phyloP scores from a whole-genome alignment of 1,140 invertebrate genomes.

The Vanessa atalanta region DNA sequence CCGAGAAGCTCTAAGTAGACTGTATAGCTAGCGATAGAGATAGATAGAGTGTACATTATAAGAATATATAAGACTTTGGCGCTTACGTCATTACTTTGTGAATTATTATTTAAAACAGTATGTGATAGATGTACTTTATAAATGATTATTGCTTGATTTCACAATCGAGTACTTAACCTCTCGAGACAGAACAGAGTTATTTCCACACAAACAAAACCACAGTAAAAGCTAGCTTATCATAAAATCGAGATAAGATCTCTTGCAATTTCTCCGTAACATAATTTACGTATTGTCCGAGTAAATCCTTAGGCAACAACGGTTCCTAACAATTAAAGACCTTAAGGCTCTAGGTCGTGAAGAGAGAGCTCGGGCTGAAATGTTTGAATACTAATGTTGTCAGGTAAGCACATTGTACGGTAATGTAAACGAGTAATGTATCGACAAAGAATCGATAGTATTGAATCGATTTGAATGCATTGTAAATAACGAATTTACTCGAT shows the following conservation, averaged over 20 bases:
- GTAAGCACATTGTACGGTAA: slow-evolving; percentile 7
- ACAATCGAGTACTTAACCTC: too few species aligned
- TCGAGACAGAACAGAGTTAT: neutral
- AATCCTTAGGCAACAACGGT: slow-evolving; percentile 28
- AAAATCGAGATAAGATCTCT: neutral
- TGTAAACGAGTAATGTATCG: slow-evolving; percentile 16
- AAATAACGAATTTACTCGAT: slow-evolving; percentile 4
- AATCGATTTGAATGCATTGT: slow-evolving; percentile 16
- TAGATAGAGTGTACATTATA: too few species aligned
- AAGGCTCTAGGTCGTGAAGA: slow-evolving; percentile 19
- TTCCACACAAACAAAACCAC: neutral
- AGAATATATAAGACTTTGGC: too few species aligned
- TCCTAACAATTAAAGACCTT: slow-evolving; percentile 27
- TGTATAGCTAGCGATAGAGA: too few species aligned
- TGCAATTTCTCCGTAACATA: slow-evolving; percentile 15
- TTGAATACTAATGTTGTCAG: slow-evolving; percentile 13
- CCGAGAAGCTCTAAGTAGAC: too few species aligned
- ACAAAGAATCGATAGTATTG: slow-evolving; percentile 11
- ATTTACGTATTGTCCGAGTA: slow-evolving; percentile 31
- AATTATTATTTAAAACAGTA: too few species aligned
- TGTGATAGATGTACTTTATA: too few species aligned
- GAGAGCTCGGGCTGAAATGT: slow-evolving; percentile 13
- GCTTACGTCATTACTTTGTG: too few species aligned
- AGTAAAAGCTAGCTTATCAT: neutral
- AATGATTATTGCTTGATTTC: too few species aligned